Percentiles rank a stretch among this genome's conserved stretches.
Evolutionary conservation across 2,113 vertebrate species (phyloP).

Genomic region (Gymnocephalus cernua): DNA sequence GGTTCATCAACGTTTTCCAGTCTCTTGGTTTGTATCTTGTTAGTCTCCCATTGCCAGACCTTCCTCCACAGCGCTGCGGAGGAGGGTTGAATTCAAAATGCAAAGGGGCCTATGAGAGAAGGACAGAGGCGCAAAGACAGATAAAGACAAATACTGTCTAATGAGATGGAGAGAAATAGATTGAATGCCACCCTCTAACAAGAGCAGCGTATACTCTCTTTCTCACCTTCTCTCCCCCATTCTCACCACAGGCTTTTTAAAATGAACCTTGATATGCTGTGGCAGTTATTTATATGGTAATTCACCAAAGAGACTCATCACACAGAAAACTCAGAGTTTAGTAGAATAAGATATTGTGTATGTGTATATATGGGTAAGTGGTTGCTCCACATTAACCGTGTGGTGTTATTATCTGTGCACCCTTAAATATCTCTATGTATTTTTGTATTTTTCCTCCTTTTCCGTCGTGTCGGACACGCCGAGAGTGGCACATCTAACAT

Average conservation of each 20-base stretch:
- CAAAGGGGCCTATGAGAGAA: neutral
- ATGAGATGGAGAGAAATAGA: constrained; percentile 33
- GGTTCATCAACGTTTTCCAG: constrained; percentile 7
- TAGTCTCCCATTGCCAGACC: too few relatives aligned
- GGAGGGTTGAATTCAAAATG: neutral
- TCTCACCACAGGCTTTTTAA: constrained; percentile 36
- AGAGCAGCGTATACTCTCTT: constrained; percentile 12
- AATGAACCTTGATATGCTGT: constrained; percentile 49
- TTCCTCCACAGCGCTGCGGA: neutral
- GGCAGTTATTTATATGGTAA: constrained; percentile 71
- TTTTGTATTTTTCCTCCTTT: too few relatives aligned
- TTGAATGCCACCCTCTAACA: constrained; percentile 18
- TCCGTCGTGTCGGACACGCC: too few relatives aligned
- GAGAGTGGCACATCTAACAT: too few relatives aligned
- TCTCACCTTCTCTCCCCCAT: neutral
- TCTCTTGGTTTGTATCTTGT: neutral
- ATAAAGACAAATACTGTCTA: constrained; percentile 28
- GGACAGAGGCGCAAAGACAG: constrained; percentile 13
- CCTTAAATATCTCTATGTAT: too few relatives aligned
- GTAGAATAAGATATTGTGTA: constrained; percentile 20
- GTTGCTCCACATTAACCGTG: neutral
- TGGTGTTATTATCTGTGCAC: too few relatives aligned
- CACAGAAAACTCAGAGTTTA: constrained; percentile 19
- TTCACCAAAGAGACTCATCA: constrained; percentile 48
- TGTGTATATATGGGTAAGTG: neutral